phyloP scores from a whole-genome alignment of 2,888 invertebrate genomes.

The Temnothorax rugatulus region DNA sequence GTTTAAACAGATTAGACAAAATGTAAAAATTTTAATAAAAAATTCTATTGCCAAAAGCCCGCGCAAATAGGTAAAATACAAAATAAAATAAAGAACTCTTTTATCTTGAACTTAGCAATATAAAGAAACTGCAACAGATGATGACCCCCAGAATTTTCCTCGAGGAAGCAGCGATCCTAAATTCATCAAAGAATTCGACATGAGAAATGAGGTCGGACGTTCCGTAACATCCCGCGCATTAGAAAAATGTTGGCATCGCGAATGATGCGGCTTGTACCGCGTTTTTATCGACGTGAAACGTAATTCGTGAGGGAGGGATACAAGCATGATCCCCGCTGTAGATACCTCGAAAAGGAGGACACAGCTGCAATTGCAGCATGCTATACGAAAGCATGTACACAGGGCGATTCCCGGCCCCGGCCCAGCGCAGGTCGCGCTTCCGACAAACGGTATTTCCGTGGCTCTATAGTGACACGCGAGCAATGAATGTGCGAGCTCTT shows the following conservation, averaged over 20 bases:
- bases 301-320: not conserved
- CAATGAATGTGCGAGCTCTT: constrained; percentile 20
- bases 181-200: not conserved
- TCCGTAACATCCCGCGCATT: not conserved
- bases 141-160: not conserved
- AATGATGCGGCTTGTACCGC: not conserved
- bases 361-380: constrained; percentile 12
- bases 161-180: not conserved
- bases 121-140: not conserved
- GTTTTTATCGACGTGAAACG: constrained; percentile 13
- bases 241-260: constrained; percentile 11
- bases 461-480: constrained; percentile 6
- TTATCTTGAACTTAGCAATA: not conserved
- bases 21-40: not conserved
- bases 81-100: not conserved
- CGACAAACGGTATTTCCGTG: not conserved
- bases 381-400: not conserved
- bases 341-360: not conserved
- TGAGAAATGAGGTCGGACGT: constrained; percentile 9
- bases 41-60: not conserved
- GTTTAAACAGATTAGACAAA: not conserved
- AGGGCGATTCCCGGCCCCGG: not conserved
- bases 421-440: not conserved
- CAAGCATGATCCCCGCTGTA: not conserved
- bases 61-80: not conserved